phyloP scores from a whole-genome alignment of 1,140 invertebrate genomes.

The Coptotermes formosanus region DNA sequence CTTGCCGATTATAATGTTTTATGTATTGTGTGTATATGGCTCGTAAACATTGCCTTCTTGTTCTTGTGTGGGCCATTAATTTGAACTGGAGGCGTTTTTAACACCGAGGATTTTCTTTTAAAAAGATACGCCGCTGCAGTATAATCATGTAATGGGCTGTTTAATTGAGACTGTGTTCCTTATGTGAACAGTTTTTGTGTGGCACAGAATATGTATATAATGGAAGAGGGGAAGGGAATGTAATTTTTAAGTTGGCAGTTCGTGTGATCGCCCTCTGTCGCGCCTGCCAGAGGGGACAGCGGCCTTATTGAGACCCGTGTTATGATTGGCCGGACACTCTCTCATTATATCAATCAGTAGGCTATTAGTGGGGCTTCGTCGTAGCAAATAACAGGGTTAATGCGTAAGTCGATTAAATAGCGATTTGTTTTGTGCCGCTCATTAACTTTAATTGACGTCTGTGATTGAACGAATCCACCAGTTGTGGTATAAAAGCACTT shows the following conservation, averaged over 20 bases:
- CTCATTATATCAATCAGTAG: neutral
- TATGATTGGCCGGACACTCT: neutral
- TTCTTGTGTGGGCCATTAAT: neutral
- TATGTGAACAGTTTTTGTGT: neutral
- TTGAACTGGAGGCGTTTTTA: neutral
- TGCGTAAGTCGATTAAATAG: neutral
- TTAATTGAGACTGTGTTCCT: slow-evolving; percentile 1
- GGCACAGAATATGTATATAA: neutral
- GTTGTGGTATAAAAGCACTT: too few relatives aligned
- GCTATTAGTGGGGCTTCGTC: neutral
- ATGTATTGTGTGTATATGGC: neutral
- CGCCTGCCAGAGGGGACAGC: neutral
- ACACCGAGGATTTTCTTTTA: neutral
- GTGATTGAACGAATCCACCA: neutral
- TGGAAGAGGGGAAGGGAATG: neutral
- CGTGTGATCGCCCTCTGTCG: neutral
- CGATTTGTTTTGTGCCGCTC: neutral
- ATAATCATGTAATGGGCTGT: neutral
- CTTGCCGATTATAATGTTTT: neutral
- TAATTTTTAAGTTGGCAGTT: too few relatives aligned
- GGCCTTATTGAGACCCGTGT: neutral
- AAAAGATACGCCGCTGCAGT: neutral
- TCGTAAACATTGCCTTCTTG: neutral
- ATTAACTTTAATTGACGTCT: neutral
- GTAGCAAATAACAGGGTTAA: neutral